A percentile compares a stretch with the other conserved stretches of the same genome.
phyloP scores from a whole-genome alignment of 30 jellyfish, hydroid and myxozoan species.

The Catostylus mosaicus region DNA sequence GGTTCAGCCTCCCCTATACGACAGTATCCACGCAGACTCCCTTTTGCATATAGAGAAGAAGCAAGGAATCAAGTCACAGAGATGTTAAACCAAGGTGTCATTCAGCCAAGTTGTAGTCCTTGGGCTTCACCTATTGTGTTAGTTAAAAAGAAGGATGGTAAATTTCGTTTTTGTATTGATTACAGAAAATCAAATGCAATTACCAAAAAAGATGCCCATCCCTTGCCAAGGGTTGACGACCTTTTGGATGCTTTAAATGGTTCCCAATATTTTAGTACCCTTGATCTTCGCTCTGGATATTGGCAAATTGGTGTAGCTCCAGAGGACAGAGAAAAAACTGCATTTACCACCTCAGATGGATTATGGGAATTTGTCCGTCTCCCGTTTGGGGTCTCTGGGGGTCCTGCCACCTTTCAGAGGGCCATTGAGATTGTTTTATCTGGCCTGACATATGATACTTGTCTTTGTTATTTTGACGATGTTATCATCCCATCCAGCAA shows the following conservation, averaged over 20 bases:
- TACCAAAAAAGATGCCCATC: slow-evolving; percentile 58
- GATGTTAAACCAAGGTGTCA: slow-evolving; percentile 65
- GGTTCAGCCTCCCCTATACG: no score
- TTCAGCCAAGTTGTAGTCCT: slow-evolving; percentile 40
- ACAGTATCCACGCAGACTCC: slow-evolving; percentile 58
- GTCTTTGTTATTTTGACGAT: slow-evolving; percentile 65
- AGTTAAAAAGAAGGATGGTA: slow-evolving; percentile 76
- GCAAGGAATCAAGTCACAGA: slow-evolving; percentile 21
- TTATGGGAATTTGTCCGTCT: slow-evolving; percentile 53
- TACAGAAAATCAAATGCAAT: slow-evolving; percentile 48
- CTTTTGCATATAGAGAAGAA: slow-evolving; percentile 55
- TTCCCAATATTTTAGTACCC: slow-evolving; percentile 29
- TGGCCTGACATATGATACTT: slow-evolving; percentile 41
- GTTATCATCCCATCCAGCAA: slow-evolving; percentile 18
- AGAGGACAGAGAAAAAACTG: slow-evolving; percentile 55
- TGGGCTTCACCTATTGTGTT: slow-evolving; percentile 68
- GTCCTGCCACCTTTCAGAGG: slow-evolving; percentile 64
- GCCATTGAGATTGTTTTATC: slow-evolving; percentile 69
- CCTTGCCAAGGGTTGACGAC: slow-evolving; percentile 66
- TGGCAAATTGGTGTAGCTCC: slow-evolving; percentile 57
- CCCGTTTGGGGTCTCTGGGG: slow-evolving; percentile 69
- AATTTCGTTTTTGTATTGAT: slow-evolving; percentile 44
- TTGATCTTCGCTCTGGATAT: slow-evolving; percentile 58
- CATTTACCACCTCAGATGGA: slow-evolving; percentile 50
- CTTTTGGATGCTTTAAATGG: slow-evolving; percentile 61